A percentile compares a stretch with the other conserved stretches of the same genome.
Conservation (phyloP, 2,888 invertebrate species). For the Cetonia aurata region DNA sequence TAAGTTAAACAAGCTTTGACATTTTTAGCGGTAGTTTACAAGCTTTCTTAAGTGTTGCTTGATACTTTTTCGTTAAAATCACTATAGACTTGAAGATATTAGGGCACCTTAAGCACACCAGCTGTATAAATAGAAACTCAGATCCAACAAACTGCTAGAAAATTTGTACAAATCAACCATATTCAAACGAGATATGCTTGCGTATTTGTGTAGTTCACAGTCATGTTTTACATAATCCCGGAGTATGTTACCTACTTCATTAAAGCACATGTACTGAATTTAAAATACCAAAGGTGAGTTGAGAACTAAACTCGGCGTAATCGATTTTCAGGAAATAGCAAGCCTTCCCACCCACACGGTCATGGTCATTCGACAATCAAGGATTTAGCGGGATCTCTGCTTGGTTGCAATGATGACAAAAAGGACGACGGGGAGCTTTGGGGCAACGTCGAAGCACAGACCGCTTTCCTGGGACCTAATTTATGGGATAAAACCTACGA, state of each 20-base stretch:
- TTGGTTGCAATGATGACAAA: conserved; percentile 78
- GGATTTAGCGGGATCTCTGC: conserved; percentile 64
- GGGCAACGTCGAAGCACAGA: conserved; percentile 89
- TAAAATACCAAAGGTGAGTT: conserved; percentile 35
- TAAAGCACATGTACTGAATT: conserved; percentile 5
- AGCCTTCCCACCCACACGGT: conserved; percentile 65
- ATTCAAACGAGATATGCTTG: too few relatives aligned
- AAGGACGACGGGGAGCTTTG: conserved; percentile 89
- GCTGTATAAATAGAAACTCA: too few relatives aligned
- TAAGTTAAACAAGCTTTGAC: too few relatives aligned
- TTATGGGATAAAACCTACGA: conserved; percentile 97
- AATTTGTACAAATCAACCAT: too few relatives aligned
- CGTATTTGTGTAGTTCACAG: too few relatives aligned
- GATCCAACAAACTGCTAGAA: too few relatives aligned
- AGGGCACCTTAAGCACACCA: too few relatives aligned
- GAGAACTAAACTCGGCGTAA: conserved; percentile 18
- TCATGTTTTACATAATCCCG: background rate
- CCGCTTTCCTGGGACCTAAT: conserved; percentile 96
- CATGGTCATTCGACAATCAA: conserved; percentile 66
- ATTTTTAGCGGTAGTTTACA: too few relatives aligned
- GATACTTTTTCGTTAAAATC: too few relatives aligned
- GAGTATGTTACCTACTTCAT: conserved; percentile 7
- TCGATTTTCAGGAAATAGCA: conserved; percentile 64
- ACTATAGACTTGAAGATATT: too few relatives aligned
- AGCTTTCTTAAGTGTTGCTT: too few relatives aligned